phyloP scores from a whole-genome alignment of 2,797 vertebrate genomes.

The Tenualosa ilisha region DNA sequence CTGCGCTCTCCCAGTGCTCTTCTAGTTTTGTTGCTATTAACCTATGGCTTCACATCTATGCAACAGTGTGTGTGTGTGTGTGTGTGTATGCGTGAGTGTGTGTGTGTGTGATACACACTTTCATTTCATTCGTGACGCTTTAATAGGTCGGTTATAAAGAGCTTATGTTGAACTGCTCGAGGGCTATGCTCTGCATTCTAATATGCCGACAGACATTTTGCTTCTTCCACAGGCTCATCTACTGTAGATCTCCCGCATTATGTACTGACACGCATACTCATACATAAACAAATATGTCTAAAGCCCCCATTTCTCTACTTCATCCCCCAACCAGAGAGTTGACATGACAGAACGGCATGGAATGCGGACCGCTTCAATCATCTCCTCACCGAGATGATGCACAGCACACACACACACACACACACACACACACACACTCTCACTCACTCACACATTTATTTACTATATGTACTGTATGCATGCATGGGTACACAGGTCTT shows the following conservation, averaged over 20 bases:
- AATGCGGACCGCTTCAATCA: neutral
- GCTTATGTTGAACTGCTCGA: neutral
- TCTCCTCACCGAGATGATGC: neutral
- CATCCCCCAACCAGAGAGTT: neutral
- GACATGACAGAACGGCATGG: neutral
- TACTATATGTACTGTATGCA: neutral
- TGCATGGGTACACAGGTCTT: slow-evolving; percentile 3
- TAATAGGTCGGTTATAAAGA: neutral
- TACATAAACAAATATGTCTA: slow-evolving; percentile 13
- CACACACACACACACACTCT: slow-evolving; percentile 8
- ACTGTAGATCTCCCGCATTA: neutral
- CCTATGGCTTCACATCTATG: neutral
- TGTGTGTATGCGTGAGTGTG: neutral
- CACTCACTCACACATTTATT: neutral
- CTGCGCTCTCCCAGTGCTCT: too few relatives aligned
- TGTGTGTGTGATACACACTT: neutral
- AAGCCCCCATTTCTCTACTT: neutral
- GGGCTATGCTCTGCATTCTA: neutral
- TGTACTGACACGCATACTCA: slow-evolving; percentile 12
- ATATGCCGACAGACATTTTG: neutral
- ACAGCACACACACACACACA: neutral
- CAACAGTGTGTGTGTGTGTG: too few relatives aligned
- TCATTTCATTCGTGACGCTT: neutral
- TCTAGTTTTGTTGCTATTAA: neutral
- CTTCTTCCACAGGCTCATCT: neutral